These are phyloP conservation scores for Phalacrocorax carbo DNA, from an alignment of 2,113 vertebrate genomes.

Conservation along the genomic window DNA sequence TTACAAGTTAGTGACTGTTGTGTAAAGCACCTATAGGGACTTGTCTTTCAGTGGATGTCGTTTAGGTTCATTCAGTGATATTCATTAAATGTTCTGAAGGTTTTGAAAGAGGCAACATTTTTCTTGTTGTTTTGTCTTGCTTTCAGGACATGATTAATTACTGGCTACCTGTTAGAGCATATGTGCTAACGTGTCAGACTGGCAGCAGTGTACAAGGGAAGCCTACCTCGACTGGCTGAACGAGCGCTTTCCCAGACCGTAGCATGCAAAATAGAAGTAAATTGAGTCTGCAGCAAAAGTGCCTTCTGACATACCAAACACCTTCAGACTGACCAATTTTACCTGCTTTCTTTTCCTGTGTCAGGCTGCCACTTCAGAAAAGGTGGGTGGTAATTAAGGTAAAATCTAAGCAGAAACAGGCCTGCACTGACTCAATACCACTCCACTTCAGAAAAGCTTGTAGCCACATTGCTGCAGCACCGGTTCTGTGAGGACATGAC, in stretches of 20 bases:
- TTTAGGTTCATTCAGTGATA: background rate
- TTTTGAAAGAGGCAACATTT: background rate
- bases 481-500: accelerated
- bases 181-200: background rate
- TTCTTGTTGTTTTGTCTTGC: background rate
- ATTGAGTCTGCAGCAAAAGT: background rate
- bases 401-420: background rate
- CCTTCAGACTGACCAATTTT: background rate
- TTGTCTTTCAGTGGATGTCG: background rate
- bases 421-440: accelerated
- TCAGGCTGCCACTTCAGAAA: background rate
- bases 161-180: background rate
- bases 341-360: background rate
- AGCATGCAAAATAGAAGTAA: background rate
- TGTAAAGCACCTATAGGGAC: background rate
- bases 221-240: background rate
- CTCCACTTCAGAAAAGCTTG: background rate
- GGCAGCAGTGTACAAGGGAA: background rate
- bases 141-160: background rate
- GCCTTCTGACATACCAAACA: background rate
- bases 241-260: background rate
- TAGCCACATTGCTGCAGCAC: background rate
- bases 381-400: background rate
- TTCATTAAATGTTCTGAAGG: background rate
- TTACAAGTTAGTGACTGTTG: background rate